A percentile compares a stretch with the other conserved stretches of the same genome.
These are phyloP conservation scores for Eueides isabella DNA, from an alignment of 1,140 invertebrate genomes.

Conservation along the genomic window DNA sequence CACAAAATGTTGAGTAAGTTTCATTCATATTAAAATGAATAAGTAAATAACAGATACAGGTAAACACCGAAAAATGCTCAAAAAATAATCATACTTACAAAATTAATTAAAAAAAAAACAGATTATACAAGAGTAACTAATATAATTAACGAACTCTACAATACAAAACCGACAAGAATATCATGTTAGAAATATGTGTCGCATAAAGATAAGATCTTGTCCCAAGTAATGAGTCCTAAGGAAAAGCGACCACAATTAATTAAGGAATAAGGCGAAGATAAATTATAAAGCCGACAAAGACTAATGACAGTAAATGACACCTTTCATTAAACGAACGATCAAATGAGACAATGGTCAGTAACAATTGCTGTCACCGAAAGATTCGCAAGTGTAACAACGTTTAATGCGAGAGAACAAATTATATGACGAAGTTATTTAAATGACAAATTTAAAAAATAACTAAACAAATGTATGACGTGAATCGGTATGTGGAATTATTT, in stretches of 20 bases:
- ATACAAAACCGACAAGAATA: neutral
- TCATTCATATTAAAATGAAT: too few relatives aligned
- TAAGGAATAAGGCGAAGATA: slow-evolving; percentile 33
- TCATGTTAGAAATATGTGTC: neutral
- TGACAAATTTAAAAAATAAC: too few relatives aligned
- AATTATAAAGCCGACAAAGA: slow-evolving; percentile 37
- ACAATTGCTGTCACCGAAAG: slow-evolving; percentile 31
- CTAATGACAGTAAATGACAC: slow-evolving; percentile 29
- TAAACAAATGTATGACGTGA: too few relatives aligned
- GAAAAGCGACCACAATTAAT: slow-evolving; percentile 33
- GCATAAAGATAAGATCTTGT: neutral
- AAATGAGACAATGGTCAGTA: slow-evolving; percentile 31
- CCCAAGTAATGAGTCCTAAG: slow-evolving; percentile 15
- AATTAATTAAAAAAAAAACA: too few relatives aligned
- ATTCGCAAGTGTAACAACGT: neutral
- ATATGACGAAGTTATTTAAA: too few relatives aligned
- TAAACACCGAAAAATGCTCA: too few relatives aligned
- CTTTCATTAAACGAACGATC: slow-evolving; percentile 37
- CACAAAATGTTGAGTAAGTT: too few relatives aligned
- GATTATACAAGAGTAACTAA: too few relatives aligned
- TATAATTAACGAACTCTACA: too few relatives aligned
- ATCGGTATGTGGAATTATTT: too few relatives aligned
- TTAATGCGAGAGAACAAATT: neutral
- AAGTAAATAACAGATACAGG: too few relatives aligned
- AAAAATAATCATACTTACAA: too few relatives aligned